These are phyloP conservation scores for Operophtera brumata DNA, from an alignment of 2,888 invertebrate species.

Conservation along the genomic window DNA sequence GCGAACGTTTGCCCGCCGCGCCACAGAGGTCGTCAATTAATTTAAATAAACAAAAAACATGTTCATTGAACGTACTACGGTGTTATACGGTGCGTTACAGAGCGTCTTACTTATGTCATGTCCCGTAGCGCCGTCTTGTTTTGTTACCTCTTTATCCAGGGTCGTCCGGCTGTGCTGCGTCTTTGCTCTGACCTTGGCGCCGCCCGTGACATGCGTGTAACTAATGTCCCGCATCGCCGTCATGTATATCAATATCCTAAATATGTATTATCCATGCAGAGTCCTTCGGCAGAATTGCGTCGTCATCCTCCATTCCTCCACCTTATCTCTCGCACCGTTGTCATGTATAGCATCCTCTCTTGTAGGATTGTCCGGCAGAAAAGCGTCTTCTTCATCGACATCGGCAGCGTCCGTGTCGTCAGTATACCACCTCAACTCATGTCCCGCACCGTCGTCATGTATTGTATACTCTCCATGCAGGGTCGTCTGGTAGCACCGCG, in stretches of 20 bases:
- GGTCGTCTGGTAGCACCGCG: conserved; percentile 71
- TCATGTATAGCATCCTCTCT: conserved; percentile 73
- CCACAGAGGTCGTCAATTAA: too few relatives aligned
- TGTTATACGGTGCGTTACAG: too few relatives aligned
- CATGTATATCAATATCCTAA: conserved; percentile 70
- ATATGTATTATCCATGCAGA: conserved; percentile 47
- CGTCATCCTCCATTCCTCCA: conserved; percentile 72
- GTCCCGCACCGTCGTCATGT: conserved; percentile 88
- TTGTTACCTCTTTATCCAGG: not conserved
- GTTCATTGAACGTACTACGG: too few relatives aligned
- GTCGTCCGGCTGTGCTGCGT: conserved; percentile 60
- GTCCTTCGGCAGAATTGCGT: conserved; percentile 71
- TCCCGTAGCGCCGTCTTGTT: not conserved
- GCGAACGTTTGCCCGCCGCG: too few relatives aligned
- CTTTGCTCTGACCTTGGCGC: conserved; percentile 66
- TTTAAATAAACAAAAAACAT: too few relatives aligned
- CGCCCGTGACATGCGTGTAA: conserved; percentile 87
- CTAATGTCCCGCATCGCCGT: conserved; percentile 90
- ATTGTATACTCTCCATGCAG: conserved; percentile 35
- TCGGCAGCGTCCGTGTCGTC: conserved; percentile 82
- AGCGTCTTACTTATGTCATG: too few relatives aligned
- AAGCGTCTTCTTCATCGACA: conserved; percentile 65
- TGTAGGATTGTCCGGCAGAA: conserved; percentile 49
- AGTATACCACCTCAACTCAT: conserved; percentile 84
- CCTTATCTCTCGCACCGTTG: conserved; percentile 89